A percentile compares a stretch with the other conserved stretches of the same genome.
phyloP scores from a whole-genome alignment of 2,113 vertebrate species.

The Aptenodytes patagonicus region DNA sequence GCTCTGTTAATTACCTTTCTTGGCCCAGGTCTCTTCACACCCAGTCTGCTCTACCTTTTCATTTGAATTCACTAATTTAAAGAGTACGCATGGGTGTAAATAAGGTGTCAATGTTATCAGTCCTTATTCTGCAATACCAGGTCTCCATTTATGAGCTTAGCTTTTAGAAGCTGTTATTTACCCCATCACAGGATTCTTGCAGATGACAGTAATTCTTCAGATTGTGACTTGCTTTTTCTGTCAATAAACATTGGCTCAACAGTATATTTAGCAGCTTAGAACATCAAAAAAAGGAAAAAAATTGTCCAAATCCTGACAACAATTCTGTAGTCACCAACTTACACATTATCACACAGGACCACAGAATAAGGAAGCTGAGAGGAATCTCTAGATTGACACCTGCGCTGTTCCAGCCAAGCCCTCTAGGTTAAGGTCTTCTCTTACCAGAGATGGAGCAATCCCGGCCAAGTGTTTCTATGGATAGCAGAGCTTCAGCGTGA shows the following conservation, averaged over 20 bases:
- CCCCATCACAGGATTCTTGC: neutral
- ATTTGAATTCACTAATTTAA: neutral
- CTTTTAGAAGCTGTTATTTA: neutral
- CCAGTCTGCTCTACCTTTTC: neutral
- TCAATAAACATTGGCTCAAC: neutral
- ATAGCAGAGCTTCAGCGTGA: neutral
- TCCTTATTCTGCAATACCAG: neutral
- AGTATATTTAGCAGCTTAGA: neutral
- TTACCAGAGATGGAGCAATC: neutral
- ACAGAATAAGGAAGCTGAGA: neutral
- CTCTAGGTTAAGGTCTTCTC: neutral
- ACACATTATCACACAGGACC: neutral
- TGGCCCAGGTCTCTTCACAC: neutral
- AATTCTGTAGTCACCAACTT: neutral
- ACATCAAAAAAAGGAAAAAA: neutral
- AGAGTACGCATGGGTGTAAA: neutral
- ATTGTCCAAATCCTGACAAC: neutral
- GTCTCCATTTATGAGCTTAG: neutral
- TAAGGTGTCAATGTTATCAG: neutral
- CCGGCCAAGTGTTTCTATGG: neutral
- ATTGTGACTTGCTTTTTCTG: neutral
- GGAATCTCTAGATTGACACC: neutral
- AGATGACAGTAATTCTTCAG: neutral
- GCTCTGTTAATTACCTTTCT: neutral
- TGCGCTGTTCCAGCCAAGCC: neutral